Percentiles rank a stretch among this genome's conserved stretches.
Conservation (phyloP, 2,113 vertebrate species). For the Glareola pratincola region DNA sequence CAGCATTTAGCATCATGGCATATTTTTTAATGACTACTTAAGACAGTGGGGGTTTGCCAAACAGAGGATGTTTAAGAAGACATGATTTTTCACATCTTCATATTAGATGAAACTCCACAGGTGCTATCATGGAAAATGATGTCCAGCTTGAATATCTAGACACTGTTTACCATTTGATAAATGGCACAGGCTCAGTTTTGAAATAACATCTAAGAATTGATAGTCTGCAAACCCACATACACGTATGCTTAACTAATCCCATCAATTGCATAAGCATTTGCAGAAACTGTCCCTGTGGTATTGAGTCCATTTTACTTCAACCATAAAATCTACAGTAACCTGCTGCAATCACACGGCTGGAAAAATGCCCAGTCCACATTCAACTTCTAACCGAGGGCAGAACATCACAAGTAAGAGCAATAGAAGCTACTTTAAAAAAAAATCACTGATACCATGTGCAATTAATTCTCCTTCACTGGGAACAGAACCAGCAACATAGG, state of each 20-base stretch:
- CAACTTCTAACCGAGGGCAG: not conserved
- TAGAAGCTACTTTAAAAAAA: not conserved
- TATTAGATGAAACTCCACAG: not conserved
- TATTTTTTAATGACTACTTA: not conserved
- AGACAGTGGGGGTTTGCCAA: not conserved
- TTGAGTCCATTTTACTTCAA: not conserved
- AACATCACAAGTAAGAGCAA: not conserved
- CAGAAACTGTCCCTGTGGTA: not conserved
- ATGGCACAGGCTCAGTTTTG: not conserved
- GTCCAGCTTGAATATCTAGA: not conserved
- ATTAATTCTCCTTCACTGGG: not conserved
- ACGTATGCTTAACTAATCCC: rapidly evolving
- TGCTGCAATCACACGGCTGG: not conserved
- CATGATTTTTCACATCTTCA: not conserved
- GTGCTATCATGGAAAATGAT: not conserved
- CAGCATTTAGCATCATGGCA: not conserved
- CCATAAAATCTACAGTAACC: not conserved
- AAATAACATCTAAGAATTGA: not conserved
- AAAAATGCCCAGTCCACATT: not conserved
- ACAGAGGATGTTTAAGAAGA: not conserved
- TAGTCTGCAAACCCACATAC: not conserved
- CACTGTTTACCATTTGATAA: not conserved
- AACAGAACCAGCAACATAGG: not conserved
- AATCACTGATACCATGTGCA: not conserved
- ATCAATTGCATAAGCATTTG: not conserved